Evolutionary conservation across 2,888 invertebrate genomes (phyloP).

Genomic region (Nymphalis polychloros): DNA sequence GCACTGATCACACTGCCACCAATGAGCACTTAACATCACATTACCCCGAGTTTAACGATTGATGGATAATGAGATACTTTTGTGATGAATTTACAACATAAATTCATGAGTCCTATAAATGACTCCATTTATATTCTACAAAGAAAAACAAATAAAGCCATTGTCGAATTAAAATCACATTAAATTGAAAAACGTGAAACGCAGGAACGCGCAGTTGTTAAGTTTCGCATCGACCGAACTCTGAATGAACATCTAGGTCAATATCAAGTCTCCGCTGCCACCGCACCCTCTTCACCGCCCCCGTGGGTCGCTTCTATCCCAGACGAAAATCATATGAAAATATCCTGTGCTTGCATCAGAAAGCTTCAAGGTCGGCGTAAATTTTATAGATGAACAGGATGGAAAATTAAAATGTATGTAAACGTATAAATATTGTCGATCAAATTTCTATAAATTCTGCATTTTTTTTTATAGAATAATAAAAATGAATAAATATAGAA

Average conservation of each 20-base stretch:
- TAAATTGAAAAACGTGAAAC: conserved; percentile 73
- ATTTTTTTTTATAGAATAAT: background rate
- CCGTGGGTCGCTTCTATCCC: conserved; percentile 60
- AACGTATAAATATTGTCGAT: background rate
- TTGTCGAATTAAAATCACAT: conserved; percentile 58
- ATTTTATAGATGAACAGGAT: conserved; percentile 3
- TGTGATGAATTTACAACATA: conserved; percentile 24
- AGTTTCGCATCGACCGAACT: conserved; percentile 82
- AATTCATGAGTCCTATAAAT: conserved; percentile 12
- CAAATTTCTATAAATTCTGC: no score
- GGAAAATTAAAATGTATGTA: background rate
- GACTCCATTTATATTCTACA: conserved; percentile 38
- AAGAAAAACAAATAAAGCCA: conserved; percentile 52
- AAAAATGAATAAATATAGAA: background rate
- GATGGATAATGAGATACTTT: conserved; percentile 36
- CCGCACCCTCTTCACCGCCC: conserved; percentile 55
- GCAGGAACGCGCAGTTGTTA: conserved; percentile 81
- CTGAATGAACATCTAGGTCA: conserved; percentile 82
- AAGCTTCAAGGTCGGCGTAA: conserved; percentile 14
- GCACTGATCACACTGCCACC: conserved; percentile 49
- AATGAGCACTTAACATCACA: conserved; percentile 55
- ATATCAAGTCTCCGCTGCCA: conserved; percentile 75
- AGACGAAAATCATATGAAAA: conserved; percentile 64
- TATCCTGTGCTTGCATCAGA: conserved; percentile 43
- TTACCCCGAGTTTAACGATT: conserved; percentile 43